Evolutionary conservation across 1,140 invertebrate species (phyloP).

Genomic region (Theocolax elegans): DNA sequence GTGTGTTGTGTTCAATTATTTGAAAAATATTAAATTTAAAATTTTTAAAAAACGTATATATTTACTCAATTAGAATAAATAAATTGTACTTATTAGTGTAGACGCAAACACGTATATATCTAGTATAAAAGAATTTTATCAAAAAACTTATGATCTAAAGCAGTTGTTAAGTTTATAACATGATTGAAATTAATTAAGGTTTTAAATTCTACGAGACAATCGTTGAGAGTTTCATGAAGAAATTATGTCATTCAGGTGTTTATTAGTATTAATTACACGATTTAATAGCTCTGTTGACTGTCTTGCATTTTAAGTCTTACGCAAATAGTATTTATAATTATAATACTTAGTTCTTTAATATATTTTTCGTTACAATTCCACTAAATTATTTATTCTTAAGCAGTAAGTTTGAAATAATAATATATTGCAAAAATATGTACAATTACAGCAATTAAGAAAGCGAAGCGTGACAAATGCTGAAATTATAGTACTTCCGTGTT

Average conservation of each 20-base stretch:
- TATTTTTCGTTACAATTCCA: not conserved
- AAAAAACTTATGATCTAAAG: too few species aligned
- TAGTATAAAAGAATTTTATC: too few species aligned
- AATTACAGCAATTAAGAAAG: conserved; percentile 11
- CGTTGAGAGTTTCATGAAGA: conserved; percentile 16
- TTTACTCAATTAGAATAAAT: too few species aligned
- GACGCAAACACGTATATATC: too few species aligned
- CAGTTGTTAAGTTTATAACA: conserved; percentile 24
- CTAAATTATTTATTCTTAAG: not conserved
- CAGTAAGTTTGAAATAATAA: not conserved
- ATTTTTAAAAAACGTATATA: too few species aligned
- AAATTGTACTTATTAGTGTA: too few species aligned
- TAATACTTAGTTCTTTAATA: not conserved
- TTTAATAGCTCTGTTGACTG: not conserved
- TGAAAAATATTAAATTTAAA: too few species aligned
- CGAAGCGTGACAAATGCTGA: conserved; percentile 16
- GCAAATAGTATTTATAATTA: not conserved
- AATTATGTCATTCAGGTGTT: conserved; percentile 21
- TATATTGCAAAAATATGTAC: conserved; percentile 18
- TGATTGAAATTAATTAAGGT: conserved; percentile 36
- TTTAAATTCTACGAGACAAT: too few species aligned
- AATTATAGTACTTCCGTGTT: conserved; percentile 23
- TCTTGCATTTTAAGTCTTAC: not conserved
- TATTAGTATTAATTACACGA: conserved; percentile 38
- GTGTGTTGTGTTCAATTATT: too few species aligned